phyloP scores from a whole-genome alignment of 1,140 invertebrate species.

The Drosophila littoralis region DNA sequence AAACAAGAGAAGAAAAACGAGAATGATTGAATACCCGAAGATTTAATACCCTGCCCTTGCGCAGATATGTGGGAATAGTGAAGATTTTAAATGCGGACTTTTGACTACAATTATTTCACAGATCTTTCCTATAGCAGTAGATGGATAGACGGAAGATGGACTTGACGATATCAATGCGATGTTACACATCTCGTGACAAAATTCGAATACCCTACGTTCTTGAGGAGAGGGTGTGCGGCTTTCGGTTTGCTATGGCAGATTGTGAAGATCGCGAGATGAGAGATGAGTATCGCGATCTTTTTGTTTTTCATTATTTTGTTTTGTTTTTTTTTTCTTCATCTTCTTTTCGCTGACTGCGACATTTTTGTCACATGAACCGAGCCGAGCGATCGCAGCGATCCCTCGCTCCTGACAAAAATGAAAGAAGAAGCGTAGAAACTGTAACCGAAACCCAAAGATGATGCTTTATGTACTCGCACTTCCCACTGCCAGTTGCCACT shows the following conservation, averaged over 20 bases:
- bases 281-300: slow-evolving; percentile 38
- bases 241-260: slow-evolving; percentile 4
- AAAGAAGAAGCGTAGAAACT: slow-evolving; percentile 1
- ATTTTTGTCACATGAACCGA: slow-evolving; percentile 47
- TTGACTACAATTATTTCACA: too few species aligned
- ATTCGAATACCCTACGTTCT: too few species aligned
- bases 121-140: too few species aligned
- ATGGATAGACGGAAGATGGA: too few species aligned
- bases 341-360: slow-evolving; percentile 40
- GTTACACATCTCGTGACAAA: too few species aligned
- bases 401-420: background rate
- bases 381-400: slow-evolving; percentile 13
- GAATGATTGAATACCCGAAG: too few species aligned
- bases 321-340: slow-evolving; percentile 5
- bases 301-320: background rate
- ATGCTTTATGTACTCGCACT: slow-evolving; percentile 53
- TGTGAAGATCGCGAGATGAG: slow-evolving; percentile 38
- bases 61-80: too few species aligned
- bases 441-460: slow-evolving; percentile 36
- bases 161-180: too few species aligned
- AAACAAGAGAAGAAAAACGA: too few species aligned
- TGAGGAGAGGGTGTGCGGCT: background rate
- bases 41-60: too few species aligned
- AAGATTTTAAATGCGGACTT: too few species aligned
- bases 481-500: slow-evolving; percentile 4